Percentiles rank a stretch among this genome's conserved stretches.
Evolutionary conservation across 2,797 vertebrate species (phyloP).

Genomic region (Pseudochirops cupreus): DNA sequence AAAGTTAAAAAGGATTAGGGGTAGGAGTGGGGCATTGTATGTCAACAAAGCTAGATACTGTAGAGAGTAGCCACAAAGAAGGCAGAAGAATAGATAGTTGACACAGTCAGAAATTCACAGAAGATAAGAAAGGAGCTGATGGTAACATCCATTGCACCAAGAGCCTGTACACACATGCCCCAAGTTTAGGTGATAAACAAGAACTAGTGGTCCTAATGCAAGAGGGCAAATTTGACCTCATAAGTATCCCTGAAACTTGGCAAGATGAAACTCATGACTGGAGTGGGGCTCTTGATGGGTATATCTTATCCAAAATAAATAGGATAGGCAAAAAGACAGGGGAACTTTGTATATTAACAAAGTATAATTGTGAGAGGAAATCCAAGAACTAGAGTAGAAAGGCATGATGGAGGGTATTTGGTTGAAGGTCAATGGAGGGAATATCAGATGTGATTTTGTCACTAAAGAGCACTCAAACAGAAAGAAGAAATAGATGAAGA

Average conservation of each 20-base stretch:
- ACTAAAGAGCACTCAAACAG: neutral
- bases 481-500: neutral
- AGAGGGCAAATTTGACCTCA: neutral
- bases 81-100: neutral
- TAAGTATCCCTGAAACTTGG: neutral
- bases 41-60: neutral
- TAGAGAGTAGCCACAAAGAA: neutral
- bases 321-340: neutral
- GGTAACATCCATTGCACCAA: neutral
- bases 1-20: neutral
- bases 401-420: neutral
- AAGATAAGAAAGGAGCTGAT: neutral
- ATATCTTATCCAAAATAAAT: neutral
- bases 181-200: neutral
- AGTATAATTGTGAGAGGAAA: neutral
- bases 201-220: neutral
- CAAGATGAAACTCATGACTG: neutral
- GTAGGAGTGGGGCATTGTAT: neutral
- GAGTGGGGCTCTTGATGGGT: neutral
- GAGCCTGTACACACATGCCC: no score
- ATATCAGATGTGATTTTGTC: neutral
- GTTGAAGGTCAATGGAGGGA: neutral
- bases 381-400: neutral
- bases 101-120: neutral
- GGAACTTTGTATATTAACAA: neutral